Evolutionary conservation across 2,797 vertebrate genomes (phyloP), one percentile per base, ranked within the genome.

Genomic region (Geotrypetes seraphini): DNA sequence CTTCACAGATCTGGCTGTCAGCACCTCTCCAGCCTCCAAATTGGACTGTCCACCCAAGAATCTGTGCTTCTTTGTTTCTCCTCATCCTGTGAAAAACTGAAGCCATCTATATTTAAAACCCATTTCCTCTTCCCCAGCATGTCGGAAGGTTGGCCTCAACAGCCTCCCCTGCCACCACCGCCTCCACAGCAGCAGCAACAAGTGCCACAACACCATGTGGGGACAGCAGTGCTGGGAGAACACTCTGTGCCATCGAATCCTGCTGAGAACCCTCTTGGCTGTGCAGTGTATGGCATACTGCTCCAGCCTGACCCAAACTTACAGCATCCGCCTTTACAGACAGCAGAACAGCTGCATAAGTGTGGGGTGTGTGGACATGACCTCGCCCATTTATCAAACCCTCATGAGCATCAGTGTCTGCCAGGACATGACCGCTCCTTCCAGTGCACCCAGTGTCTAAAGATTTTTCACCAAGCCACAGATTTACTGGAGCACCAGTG

Each of bases 401-500:
- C 91, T 0, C 92, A 96, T 0, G 94, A 97, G 63, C 96, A 99
- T 63, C 94, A 96, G 73, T 99, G 96, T 69, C 83, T 97, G 79
- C 63, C 69, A 1, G 85, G 69, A 35, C 93, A 96, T 24, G 94
- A 97, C 66, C 81, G 96, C 31, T 97, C 92, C 0, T 99, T 97
- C 64, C 96, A 99, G 72, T 99, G 96, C 64, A 96, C 96, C 1
- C 96, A 97, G 80, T 99, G 96, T 60, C 78, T 97, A 68, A 97
- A 97, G 82, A 90, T 97, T 52, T 99, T 99, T 61, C 92, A 97
- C 57, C 96, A 99, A 70, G 94, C 96, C 8, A 97, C 94, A 0
- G 94, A 99, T 42, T 73, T 99, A 16, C 75, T 99, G 2, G 94
- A 97, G 36, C 94, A 97, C 63, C 96, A 97, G 81, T 99, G 96